These are phyloP conservation scores for Oconnorella tubifera DNA, from an alignment of 2,888 invertebrate species.

Conservation along the genomic window DNA sequence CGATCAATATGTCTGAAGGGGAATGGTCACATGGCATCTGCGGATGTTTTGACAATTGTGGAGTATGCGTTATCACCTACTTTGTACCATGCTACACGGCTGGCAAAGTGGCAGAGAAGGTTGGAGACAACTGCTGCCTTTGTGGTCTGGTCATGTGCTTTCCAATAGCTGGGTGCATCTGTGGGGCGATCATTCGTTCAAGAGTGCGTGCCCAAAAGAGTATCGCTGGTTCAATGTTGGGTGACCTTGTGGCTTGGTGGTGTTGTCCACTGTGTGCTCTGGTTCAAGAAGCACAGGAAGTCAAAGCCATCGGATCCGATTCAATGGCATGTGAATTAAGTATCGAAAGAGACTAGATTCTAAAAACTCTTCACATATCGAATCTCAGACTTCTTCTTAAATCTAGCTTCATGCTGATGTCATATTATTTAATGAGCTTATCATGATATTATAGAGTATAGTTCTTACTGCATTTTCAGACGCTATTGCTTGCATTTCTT, in stretches of 20 bases:
- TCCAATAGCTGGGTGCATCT: too few relatives aligned
- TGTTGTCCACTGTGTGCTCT: constrained; percentile 44
- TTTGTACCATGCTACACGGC: constrained; percentile 50
- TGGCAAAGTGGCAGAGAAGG: constrained; percentile 45
- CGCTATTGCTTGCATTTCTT: too few relatives aligned
- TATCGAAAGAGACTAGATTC: neutral
- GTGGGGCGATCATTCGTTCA: constrained; percentile 39
- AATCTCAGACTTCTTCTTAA: too few relatives aligned
- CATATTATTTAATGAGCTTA: too few relatives aligned
- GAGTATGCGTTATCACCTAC: constrained; percentile 38
- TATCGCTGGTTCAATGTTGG: constrained; percentile 41
- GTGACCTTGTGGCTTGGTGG: constrained; percentile 41
- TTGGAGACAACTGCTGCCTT: constrained; percentile 48
- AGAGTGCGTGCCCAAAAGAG: constrained; percentile 45
- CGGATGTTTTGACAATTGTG: constrained; percentile 5
- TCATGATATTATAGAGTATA: too few relatives aligned
- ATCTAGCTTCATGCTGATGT: too few relatives aligned
- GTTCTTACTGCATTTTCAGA: too few relatives aligned
- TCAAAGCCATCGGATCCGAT: constrained; percentile 14
- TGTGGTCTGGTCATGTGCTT: constrained; percentile 36
- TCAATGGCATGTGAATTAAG: neutral
- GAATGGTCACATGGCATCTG: constrained; percentile 2
- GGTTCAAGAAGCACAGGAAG: constrained; percentile 40
- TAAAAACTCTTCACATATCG: too few relatives aligned
- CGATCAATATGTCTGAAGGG: too few relatives aligned